phyloP scores from a whole-genome alignment of 2,797 vertebrate species.

The Acomys russatus region DNA sequence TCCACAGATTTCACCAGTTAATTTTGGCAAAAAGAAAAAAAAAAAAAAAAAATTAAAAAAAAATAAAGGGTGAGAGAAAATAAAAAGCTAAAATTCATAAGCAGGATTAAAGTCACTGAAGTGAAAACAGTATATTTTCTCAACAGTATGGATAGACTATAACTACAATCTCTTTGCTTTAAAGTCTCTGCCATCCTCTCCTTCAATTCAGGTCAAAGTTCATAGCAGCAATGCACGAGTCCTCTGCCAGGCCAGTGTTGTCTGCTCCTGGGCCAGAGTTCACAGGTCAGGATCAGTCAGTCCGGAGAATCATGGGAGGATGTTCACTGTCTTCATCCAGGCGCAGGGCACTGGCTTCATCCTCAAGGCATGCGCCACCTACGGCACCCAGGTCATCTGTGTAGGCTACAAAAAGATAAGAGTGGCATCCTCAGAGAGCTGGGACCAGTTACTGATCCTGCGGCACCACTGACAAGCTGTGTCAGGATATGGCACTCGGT shows the following conservation, averaged over 20 bases:
- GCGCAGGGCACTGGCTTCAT: constrained; percentile 94
- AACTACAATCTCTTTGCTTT: constrained; percentile 85
- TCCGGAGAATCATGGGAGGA: constrained; percentile 97
- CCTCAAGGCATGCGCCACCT: constrained; percentile 95
- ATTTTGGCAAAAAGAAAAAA: constrained; percentile 89
- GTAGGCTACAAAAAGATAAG: constrained; percentile 91
- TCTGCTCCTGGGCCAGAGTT: not conserved
- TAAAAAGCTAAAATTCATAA: constrained; percentile 88
- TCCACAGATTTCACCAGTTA: constrained; percentile 87
- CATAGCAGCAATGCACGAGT: constrained; percentile 94
- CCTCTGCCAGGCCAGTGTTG: constrained; percentile 87
- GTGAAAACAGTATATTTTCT: constrained; percentile 86
- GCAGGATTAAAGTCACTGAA: constrained; percentile 90
- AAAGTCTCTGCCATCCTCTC: constrained; percentile 89
- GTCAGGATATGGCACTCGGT: not conserved
- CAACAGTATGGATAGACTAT: constrained; percentile 88
- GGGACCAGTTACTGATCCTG: not conserved
- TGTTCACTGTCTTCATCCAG: constrained; percentile 98
- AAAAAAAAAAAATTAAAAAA: constrained; percentile 67
- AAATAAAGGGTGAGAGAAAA: constrained; percentile 78
- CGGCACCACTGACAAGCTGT: not conserved
- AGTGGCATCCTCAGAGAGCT: not conserved
- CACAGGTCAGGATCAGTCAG: constrained; percentile 92
- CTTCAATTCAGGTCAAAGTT: constrained; percentile 91
- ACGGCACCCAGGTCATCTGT: constrained; percentile 96